Conservation (phyloP, 2,888 invertebrate species). For the Patella pellucida region DNA sequence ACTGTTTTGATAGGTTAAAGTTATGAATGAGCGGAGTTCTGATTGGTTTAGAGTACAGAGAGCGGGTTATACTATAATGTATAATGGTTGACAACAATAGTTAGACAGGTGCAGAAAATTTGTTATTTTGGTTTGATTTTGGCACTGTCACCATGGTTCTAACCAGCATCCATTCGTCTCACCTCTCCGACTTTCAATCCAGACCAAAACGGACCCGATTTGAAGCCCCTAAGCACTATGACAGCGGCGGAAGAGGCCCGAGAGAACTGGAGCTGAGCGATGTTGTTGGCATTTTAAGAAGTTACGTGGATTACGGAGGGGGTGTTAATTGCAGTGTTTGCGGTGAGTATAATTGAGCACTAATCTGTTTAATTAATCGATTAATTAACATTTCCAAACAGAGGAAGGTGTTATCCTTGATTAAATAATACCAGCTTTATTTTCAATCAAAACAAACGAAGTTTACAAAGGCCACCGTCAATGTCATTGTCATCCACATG, state of each 20-base stretch:
- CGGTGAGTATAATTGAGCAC: slow-evolving; percentile 46
- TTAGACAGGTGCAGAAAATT: not conserved
- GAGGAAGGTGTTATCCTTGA: too few species aligned
- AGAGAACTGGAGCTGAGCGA: slow-evolving; percentile 52
- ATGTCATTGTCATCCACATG: too few species aligned
- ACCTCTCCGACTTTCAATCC: slow-evolving; percentile 30
- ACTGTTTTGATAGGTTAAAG: not conserved
- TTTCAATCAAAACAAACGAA: too few species aligned
- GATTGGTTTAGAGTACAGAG: not conserved
- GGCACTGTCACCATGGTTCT: not conserved
- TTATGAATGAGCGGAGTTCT: not conserved
- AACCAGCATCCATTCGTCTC: slow-evolving; percentile 4
- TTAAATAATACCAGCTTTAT: too few species aligned
- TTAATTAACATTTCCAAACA: too few species aligned
- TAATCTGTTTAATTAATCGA: not conserved
- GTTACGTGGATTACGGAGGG: slow-evolving; percentile 57
- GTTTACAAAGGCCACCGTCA: too few species aligned
- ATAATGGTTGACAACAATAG: not conserved
- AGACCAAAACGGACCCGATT: slow-evolving; percentile 45
- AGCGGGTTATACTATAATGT: too few species aligned
- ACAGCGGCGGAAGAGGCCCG: slow-evolving; percentile 41
- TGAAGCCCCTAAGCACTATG: slow-evolving; percentile 44
- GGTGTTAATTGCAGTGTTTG: slow-evolving; percentile 63
- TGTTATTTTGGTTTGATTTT: not conserved
- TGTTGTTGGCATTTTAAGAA: slow-evolving; percentile 49